A percentile compares a stretch with the other conserved stretches of the same genome.
phyloP scores from a whole-genome alignment of 2,113 vertebrate genomes.

The Penelope pileata region DNA sequence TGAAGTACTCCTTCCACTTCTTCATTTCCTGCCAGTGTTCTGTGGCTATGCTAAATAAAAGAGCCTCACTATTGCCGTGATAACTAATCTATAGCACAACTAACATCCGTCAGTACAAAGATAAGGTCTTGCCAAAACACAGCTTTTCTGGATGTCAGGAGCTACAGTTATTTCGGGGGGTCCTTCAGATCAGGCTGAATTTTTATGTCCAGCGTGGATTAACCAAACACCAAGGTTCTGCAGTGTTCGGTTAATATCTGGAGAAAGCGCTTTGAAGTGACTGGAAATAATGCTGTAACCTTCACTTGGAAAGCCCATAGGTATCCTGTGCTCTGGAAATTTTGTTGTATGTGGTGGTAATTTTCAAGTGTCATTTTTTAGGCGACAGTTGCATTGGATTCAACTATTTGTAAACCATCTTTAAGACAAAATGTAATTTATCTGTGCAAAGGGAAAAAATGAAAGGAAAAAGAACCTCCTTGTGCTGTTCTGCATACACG shows the following conservation, averaged over 20 bases:
- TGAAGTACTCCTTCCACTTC: conserved; percentile 48
- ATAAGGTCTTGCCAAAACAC: conserved; percentile 42
- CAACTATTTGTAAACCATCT: not conserved
- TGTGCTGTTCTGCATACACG: not conserved
- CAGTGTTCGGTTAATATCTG: rapidly evolving
- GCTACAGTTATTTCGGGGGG: not conserved
- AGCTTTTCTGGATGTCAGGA: not conserved
- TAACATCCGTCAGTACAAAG: not conserved
- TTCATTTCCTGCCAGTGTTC: conserved; percentile 56
- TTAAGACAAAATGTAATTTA: not conserved
- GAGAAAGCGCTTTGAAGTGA: not conserved
- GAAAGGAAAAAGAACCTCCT: not conserved
- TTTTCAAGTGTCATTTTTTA: not conserved
- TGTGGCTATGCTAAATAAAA: not conserved
- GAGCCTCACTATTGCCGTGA: not conserved
- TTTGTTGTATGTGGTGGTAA: not conserved
- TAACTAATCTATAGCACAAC: not conserved
- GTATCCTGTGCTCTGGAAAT: not conserved
- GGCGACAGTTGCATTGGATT: not conserved
- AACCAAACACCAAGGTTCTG: not conserved
- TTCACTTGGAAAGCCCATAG: not conserved
- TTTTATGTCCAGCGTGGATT: not conserved
- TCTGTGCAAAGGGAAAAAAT: not conserved
- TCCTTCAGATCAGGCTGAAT: not conserved
- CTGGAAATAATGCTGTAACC: not conserved